A percentile compares a stretch with the other conserved stretches of the same genome.
Evolutionary conservation across 2,113 vertebrate genomes (phyloP).

Genomic region (Myanophis thanlyinensis): DNA sequence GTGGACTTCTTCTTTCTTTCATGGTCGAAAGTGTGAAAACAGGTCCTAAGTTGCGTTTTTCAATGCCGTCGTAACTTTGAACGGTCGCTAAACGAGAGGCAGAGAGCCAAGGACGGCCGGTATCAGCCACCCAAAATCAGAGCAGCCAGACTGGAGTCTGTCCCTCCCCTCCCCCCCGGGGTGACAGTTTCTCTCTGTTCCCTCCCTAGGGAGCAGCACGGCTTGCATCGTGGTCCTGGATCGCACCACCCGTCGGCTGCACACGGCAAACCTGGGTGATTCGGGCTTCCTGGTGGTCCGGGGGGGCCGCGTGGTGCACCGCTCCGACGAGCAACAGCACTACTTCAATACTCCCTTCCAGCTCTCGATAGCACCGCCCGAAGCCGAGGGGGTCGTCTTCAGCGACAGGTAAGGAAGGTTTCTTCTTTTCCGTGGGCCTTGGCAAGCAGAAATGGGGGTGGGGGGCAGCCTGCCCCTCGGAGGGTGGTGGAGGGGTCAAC

Average conservation of each 20-base stretch:
- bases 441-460: no score
- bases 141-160: neutral
- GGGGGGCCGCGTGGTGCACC: slow-evolving; percentile 94
- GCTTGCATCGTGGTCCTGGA: slow-evolving; percentile 93
- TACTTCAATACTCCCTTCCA: slow-evolving; percentile 97
- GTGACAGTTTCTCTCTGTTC: no score
- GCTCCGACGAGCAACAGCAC: slow-evolving; percentile 95
- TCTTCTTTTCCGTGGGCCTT: neutral
- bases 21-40: no score
- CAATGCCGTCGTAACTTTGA: accelerated
- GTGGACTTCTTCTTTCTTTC: no score
- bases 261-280: slow-evolving; percentile 95
- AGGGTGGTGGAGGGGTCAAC: neutral
- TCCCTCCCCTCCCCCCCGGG: no score
- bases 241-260: slow-evolving; percentile 87
- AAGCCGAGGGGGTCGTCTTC: slow-evolving; percentile 88
- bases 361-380: slow-evolving; percentile 92
- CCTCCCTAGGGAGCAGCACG: slow-evolving; percentile 88
- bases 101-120: neutral
- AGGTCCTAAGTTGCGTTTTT: no score
- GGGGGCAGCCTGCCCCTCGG: neutral
- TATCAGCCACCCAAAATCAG: accelerated
- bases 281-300: slow-evolving; percentile 96
- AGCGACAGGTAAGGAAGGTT: slow-evolving; percentile 83
- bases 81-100: accelerated